phyloP scores from a whole-genome alignment of 2,113 vertebrate genomes.

The Ceuthmochares aereus region DNA sequence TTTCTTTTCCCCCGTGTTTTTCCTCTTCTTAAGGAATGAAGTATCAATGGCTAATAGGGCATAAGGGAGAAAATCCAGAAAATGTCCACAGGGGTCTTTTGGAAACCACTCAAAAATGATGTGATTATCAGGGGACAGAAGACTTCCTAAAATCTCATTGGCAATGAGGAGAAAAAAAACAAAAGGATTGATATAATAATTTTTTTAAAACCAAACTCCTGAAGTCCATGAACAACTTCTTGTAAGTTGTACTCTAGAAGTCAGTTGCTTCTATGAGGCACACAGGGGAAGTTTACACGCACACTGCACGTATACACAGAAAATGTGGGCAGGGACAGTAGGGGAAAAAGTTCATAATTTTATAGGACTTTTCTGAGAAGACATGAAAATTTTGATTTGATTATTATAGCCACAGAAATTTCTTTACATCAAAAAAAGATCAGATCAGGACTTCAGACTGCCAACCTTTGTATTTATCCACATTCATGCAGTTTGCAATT shows the following conservation, averaged over 20 bases:
- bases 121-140: neutral
- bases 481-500: neutral
- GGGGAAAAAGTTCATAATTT: neutral
- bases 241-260: neutral
- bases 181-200: neutral
- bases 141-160: neutral
- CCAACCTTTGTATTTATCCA: neutral
- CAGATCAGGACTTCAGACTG: neutral
- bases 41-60: neutral
- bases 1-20: no score
- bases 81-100: neutral
- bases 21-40: neutral
- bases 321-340: neutral
- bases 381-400: neutral
- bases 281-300: neutral
- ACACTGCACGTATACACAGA: neutral
- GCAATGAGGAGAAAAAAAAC: accelerated
- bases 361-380: neutral
- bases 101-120: neutral
- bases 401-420: neutral
- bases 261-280: neutral
- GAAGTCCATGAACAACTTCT: neutral
- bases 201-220: neutral
- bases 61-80: neutral
- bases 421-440: neutral